Conservation (phyloP, 2,888 invertebrate genomes). For the Papilio demoleus region DNA sequence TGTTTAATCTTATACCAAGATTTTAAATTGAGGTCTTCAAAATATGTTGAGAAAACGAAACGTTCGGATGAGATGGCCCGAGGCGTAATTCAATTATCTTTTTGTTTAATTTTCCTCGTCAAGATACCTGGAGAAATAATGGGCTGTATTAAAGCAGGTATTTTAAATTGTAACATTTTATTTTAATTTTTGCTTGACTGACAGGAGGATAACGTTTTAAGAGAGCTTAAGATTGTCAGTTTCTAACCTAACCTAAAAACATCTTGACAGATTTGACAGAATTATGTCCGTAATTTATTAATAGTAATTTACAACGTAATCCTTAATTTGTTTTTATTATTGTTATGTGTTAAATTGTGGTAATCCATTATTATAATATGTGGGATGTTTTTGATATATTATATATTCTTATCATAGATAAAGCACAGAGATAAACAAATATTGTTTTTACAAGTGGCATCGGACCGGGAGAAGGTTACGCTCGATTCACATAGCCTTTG, state of each 20-base stretch:
- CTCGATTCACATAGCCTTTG: neutral
- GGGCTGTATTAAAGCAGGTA: neutral
- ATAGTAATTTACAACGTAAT: too few species aligned
- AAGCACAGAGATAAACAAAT: conserved; percentile 15
- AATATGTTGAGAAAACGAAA: conserved; percentile 24
- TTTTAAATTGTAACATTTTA: neutral
- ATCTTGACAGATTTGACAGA: neutral
- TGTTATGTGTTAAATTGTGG: neutral
- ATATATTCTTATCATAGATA: too few species aligned
- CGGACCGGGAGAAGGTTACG: conserved; percentile 13
- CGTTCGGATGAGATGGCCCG: conserved; percentile 6
- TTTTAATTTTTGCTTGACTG: neutral
- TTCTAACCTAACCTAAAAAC: too few species aligned
- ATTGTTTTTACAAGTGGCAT: conserved; percentile 18
- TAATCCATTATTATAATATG: neutral
- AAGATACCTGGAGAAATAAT: conserved; percentile 17
- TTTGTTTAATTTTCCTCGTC: conserved; percentile 23
- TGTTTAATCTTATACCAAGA: conserved; percentile 14
- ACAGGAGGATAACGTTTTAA: neutral
- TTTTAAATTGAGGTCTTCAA: conserved; percentile 7
- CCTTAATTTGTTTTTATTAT: too few species aligned
- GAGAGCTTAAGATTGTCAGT: neutral
- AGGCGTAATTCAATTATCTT: conserved; percentile 30
- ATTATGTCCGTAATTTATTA: too few species aligned
- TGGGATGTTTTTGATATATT: neutral